Evolutionary conservation across 2,113 vertebrate species (phyloP), one percentile per base, ranked within the genome.

Genomic region (Marcusenius ussheri): DNA sequence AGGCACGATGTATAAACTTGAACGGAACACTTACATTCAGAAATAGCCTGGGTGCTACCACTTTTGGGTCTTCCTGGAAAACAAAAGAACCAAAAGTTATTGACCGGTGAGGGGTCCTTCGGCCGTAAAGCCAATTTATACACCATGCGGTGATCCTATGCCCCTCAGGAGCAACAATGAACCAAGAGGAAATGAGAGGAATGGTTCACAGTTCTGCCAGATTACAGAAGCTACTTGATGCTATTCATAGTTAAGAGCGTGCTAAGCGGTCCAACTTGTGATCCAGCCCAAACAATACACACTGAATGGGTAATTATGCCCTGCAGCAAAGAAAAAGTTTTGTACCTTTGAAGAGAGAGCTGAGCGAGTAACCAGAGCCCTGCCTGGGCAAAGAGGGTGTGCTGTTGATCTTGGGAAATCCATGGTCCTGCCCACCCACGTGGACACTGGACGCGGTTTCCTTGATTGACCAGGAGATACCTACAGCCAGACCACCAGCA

Each of bases 401-500:
- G 1, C 94, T 95, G 89, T 92, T 90, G 91, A 94, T 95, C 92
- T 96, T 99, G 35, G 96, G 96, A 84, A 96, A 95, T 86, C 91
- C 93, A 88, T 93, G 93, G 88, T 96, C 97, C 87, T 92, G 96
- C 51, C 93, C 92, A 0, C 92, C 92, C 74, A 91, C 93, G 1
- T 92, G 91, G 66, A 94, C 96, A 91, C 90, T 97, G 89, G 97
- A 97, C 0, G 96, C 96, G 11, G 97, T 97, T 94, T 99, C 98
- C 94, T 94, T 97, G 93, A 99, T 97, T 0, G 98, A 99, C 98
- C 97, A 98, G 27, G 97, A 96, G 90, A 99, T 99, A 94, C 98
- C 98, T 99, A 93, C 11, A 21, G 83, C 27, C 92, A 53, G 24
- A 53, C 13, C 47, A 56, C n/a, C 31, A 15, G 31, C 10, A n/a